phyloP scores from a whole-genome alignment of 2,113 vertebrate species.

The Poicephalus gulielmi region DNA sequence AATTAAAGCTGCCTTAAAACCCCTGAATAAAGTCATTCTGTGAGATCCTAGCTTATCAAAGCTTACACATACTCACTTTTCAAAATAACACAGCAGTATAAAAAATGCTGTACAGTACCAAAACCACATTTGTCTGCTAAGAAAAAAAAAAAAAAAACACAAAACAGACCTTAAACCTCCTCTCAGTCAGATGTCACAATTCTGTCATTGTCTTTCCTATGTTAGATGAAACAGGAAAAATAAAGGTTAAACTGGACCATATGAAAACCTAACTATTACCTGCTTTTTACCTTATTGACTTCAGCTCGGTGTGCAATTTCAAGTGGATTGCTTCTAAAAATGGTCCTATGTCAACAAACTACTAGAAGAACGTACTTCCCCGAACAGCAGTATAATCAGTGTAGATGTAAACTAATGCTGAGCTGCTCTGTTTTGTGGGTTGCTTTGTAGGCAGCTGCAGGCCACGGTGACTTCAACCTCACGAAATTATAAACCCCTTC shows the following conservation, averaged over 20 bases:
- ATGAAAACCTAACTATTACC: not conserved
- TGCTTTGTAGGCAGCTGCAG: not conserved
- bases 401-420: not conserved
- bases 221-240: not conserved
- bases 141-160: not conserved
- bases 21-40: not conserved
- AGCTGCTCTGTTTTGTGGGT: not conserved
- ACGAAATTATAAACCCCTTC: not conserved
- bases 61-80: accelerated
- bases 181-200: not conserved
- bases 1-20: not conserved
- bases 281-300: not conserved
- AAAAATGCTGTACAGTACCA: not conserved
- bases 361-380: not conserved
- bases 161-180: not conserved
- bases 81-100: not conserved
- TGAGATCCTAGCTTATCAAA: not conserved
- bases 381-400: not conserved
- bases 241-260: not conserved
- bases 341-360: not conserved
- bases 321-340: not conserved
- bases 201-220: not conserved
- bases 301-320: not conserved
- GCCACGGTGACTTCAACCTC: not conserved
- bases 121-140: not conserved